Conservation (phyloP, 2,113 vertebrate genomes). For the Hippocampus abdominalis region DNA sequence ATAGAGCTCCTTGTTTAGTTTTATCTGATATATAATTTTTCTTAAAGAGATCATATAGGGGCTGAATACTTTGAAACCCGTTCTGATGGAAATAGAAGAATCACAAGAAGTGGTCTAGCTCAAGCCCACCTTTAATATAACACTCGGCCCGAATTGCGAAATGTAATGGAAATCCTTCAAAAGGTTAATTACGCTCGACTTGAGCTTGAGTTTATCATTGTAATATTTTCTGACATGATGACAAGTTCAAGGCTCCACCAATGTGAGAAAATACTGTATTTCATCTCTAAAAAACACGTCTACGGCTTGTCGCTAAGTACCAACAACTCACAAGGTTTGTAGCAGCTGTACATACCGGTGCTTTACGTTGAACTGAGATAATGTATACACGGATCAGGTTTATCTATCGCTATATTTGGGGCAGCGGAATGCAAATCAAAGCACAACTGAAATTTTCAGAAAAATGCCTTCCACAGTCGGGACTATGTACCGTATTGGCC, state of each 20-base stretch:
- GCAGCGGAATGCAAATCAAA: no score
- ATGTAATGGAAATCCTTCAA: neutral
- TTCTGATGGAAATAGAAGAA: neutral
- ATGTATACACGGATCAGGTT: no score
- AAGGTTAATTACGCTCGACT: neutral
- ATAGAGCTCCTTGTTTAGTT: slow-evolving; percentile 38
- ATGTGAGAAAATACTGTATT: neutral
- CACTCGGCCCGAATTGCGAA: neutral
- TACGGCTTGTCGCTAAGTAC: no score
- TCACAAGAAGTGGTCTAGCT: neutral
- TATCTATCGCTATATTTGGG: no score
- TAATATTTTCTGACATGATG: neutral
- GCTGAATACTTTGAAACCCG: neutral
- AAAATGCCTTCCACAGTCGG: no score
- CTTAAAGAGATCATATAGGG: neutral
- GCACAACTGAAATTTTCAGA: no score
- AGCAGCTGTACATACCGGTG: no score
- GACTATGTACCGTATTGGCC: no score
- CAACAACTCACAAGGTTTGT: no score
- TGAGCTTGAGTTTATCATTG: neutral
- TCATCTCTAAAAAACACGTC: no score
- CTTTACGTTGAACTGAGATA: no score
- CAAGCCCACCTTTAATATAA: neutral
- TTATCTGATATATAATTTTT: slow-evolving; percentile 25
- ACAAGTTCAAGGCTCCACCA: neutral